Conservation (phyloP, 2,113 vertebrate genomes). For the Accipiter cooperii region DNA sequence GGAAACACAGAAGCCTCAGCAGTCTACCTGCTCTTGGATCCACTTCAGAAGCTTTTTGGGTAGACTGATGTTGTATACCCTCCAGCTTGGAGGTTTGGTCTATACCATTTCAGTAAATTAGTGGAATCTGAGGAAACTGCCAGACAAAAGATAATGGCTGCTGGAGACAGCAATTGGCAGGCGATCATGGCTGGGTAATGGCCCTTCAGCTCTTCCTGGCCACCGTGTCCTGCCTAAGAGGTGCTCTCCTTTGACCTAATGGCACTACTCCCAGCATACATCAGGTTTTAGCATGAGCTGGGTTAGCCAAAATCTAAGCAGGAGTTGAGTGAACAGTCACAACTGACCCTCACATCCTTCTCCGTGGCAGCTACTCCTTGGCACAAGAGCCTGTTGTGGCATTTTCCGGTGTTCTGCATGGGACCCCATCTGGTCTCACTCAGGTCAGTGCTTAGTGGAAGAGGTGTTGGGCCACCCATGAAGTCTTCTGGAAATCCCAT, state of each 20-base stretch:
- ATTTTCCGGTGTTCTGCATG: background rate
- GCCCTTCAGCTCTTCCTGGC: background rate
- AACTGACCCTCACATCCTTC: background rate
- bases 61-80: background rate
- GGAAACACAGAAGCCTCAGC: background rate
- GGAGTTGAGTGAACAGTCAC: background rate
- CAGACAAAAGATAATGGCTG: background rate
- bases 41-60: background rate
- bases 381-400: background rate
- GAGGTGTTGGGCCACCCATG: background rate
- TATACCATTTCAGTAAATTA: background rate
- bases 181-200: background rate
- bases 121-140: background rate
- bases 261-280: background rate
- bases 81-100: background rate
- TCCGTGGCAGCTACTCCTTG: rapidly evolving
- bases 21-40: background rate
- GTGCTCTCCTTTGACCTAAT: background rate
- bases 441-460: background rate
- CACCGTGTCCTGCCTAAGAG: background rate
- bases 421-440: background rate
- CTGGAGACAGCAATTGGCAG: background rate
- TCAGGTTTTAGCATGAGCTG: background rate
- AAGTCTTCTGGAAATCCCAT: background rate
- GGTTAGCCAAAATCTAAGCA: background rate